Base-by-base conservation (phyloP, 2,888 invertebrate species). In the Brachypalpus laphriformis region DNA sequence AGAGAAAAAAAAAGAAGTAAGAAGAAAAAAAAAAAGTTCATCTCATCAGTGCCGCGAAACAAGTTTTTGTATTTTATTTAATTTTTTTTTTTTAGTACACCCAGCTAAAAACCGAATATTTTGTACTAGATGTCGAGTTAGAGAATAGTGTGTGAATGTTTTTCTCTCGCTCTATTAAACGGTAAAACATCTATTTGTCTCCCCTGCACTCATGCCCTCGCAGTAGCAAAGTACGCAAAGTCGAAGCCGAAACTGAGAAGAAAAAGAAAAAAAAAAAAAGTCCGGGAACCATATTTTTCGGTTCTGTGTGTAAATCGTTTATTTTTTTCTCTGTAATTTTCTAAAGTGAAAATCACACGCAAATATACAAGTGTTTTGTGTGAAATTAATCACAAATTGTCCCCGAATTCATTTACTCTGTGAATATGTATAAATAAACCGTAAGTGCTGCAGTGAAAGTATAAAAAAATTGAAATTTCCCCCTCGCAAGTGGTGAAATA, bases 221-320 rank as follows among this genome's bases (percentile, higher is more conserved):
- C 81, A 5, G 5, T 25, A 25, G 85, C 75, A 81, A 81, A 85
- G 85, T 85, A 81, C 72, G 81, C 81, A 81, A 65, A 75, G 75
- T 83, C 85, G 78, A 87, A 82, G 86, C 87, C 87, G 86, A 85
- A 87, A 87, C 68, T 25, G 3, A n/a, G n/a, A n/a, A n/a, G n/a
- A n/a, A n/a, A n/a, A n/a, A n/a, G n/a, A n/a, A n/a, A n/a, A n/a
- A n/a, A n/a, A n/a, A 70, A 87, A 87, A 87, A 88, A 88, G 87
- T 88, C 88, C 87, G 88, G 88, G 88, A 88, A 88, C 88, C 88
- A 88, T 88, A 87, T 88, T 88, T 88, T 88, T 87, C 76, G 86
- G 86, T 87, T 82, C 81, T 86, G 61, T 82, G 75, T 86, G 66
- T 82, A 86, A n/a, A 86, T 82, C 70, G 34, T 40, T 40, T 25